These are phyloP conservation scores for Sphaeramia orbicularis DNA, from an alignment of 2,797 vertebrate genomes.

Conservation along the genomic window DNA sequence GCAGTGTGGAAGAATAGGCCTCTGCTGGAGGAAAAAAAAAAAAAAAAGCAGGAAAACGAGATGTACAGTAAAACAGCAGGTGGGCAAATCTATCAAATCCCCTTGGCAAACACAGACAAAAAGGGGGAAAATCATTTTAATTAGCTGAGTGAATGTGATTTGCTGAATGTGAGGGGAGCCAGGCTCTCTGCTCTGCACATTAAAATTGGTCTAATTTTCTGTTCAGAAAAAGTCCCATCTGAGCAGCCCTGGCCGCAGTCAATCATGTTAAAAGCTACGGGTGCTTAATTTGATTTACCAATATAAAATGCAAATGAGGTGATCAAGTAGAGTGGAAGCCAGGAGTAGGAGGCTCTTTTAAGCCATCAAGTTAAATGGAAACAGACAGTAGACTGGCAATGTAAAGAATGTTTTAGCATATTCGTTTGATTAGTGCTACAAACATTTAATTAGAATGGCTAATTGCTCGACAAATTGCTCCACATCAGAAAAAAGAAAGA, in stretches of 20 bases:
- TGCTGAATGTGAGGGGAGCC: constrained; percentile 90
- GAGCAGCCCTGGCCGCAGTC: constrained; percentile 97
- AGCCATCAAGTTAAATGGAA: constrained; percentile 98
- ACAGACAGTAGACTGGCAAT: constrained; percentile 96
- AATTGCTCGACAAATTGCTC: constrained; percentile 99
- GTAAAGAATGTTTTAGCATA: constrained; percentile 98
- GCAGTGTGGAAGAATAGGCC: no score
- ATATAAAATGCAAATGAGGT: constrained; percentile 99
- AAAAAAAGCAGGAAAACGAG: constrained; percentile 35
- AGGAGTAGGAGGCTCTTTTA: constrained; percentile 94
- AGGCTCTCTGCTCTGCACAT: constrained; percentile 88
- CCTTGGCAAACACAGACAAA: constrained; percentile 84
- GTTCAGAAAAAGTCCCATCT: constrained; percentile 95
- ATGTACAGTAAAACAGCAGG: constrained; percentile 90
- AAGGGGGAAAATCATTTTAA: constrained; percentile 93
- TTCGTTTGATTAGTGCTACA: constrained; percentile 98
- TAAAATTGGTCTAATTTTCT: constrained; percentile 99
- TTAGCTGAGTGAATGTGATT: constrained; percentile 99
- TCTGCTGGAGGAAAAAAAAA: constrained; percentile 3
- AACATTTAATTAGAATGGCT: constrained; percentile 97
- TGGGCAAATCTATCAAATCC: constrained; percentile 94
- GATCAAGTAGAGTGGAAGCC: constrained; percentile 98
- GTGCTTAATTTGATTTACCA: constrained; percentile 99
- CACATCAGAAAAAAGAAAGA: constrained; percentile 89
- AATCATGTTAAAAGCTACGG: constrained; percentile 99